Percentiles rank a stretch among this genome's conserved stretches.
phyloP scores from a whole-genome alignment of 2,113 vertebrate genomes.

The Corynorhinus townsendii region DNA sequence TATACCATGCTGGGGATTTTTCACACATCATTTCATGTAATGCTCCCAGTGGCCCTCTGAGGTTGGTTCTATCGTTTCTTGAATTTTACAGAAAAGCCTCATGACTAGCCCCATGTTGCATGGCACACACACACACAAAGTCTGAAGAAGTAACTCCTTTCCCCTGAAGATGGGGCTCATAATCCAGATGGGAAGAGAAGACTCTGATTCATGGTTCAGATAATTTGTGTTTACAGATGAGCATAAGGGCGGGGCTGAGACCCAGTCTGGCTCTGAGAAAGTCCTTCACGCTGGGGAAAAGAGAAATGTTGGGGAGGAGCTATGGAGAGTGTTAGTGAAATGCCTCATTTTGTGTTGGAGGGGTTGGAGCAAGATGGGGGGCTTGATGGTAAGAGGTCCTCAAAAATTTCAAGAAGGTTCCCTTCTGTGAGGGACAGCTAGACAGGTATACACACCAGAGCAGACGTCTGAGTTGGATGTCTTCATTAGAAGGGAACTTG shows the following conservation, averaged over 20 bases:
- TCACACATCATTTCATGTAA: not conserved
- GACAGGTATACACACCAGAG: not conserved
- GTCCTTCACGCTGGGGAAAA: not conserved
- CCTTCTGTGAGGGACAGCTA: not conserved
- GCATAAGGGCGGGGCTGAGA: not conserved
- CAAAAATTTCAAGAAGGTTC: not conserved
- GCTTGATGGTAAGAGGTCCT: not conserved
- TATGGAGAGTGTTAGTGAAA: not conserved
- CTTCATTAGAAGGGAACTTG: not conserved
- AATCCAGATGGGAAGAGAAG: not conserved
- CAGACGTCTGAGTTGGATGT: not conserved
- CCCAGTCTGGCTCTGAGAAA: not conserved
- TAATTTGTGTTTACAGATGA: not conserved
- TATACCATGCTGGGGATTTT: not conserved
- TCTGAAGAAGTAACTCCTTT: not conserved
- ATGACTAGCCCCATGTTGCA: not conserved
- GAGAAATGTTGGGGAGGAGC: not conserved
- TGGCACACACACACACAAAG: not conserved
- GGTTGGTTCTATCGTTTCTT: not conserved
- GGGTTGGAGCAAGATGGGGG: not conserved
- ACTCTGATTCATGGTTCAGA: not conserved
- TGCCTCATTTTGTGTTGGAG: not conserved
- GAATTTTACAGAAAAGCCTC: not conserved
- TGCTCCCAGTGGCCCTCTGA: not conserved
- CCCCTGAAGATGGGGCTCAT: not conserved